A percentile compares a stretch with the other conserved stretches of the same genome.
Conservation (phyloP, 2,888 invertebrate species). For the Aporophyla nigra region DNA sequence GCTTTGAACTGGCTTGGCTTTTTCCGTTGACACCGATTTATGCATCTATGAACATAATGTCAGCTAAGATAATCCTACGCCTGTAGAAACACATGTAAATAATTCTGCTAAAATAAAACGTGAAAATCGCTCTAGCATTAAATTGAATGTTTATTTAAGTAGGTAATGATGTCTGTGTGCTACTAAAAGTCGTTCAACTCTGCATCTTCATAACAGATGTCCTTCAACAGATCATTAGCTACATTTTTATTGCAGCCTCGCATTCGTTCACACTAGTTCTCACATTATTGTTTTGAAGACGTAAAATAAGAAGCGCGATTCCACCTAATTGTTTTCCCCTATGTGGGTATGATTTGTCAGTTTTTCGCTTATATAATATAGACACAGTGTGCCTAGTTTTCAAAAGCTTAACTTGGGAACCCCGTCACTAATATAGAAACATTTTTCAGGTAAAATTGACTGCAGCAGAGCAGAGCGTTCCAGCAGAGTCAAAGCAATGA, state of each 20-base stretch:
- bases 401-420: not conserved
- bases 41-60: slow-evolving; percentile 53
- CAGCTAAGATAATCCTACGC: not conserved
- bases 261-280: not conserved
- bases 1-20: slow-evolving; percentile 66
- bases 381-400: not conserved
- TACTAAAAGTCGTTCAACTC: slow-evolving; percentile 47
- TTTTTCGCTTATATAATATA: too few relatives aligned
- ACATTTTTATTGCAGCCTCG: slow-evolving; percentile 8
- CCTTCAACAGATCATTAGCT: slow-evolving; percentile 30
- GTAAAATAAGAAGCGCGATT: not conserved
- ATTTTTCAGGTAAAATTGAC: not conserved
- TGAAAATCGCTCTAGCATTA: not conserved
- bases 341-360: not conserved
- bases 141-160: not conserved
- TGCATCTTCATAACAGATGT: not conserved
- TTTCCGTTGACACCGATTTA: slow-evolving; percentile 66
- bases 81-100: not conserved
- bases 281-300: not conserved
- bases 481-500: not conserved
- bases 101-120: not conserved
- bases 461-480: not conserved
- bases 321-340: not conserved
- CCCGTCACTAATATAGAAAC: not conserved
- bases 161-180: slow-evolving; percentile 15